These are phyloP conservation scores for Napeogenes sylphis DNA, from an alignment of 2,888 invertebrate species.

Conservation along the genomic window DNA sequence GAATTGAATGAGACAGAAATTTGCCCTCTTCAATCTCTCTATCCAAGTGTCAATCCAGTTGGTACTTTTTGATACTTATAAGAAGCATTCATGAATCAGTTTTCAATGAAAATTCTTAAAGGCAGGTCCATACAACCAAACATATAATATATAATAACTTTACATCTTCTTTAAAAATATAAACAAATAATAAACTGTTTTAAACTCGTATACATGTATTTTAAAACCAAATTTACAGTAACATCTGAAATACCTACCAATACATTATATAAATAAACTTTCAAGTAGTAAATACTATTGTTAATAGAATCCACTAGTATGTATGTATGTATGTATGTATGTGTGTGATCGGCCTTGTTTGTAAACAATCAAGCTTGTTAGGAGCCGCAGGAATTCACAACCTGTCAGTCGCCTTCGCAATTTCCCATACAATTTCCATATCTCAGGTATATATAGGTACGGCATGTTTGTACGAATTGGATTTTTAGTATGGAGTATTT, in stretches of 20 bases:
- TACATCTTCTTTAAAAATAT: no score
- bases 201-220: no score
- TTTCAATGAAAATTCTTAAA: conserved; percentile 1
- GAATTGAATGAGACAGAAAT: no score
- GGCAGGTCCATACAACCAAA: not conserved
- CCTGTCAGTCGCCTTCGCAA: conserved; percentile 22
- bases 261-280: no score
- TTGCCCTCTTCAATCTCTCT: not conserved
- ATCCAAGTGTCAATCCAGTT: not conserved
- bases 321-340: no score
- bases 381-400: conserved; percentile 32
- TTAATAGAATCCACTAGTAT: no score
- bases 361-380: conserved; percentile 53
- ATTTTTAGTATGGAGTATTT: conserved; percentile 8
- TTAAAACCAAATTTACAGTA: no score
- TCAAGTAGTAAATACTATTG: no score
- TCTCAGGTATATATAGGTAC: conserved; percentile 8
- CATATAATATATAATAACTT: no score
- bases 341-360: conserved; percentile 25
- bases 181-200: no score
- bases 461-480: conserved; percentile 5
- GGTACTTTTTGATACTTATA: not conserved
- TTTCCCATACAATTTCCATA: conserved; percentile 31
- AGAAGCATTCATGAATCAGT: not conserved
- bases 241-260: no score